Evolutionary conservation across 64 coral and sea anemone genomes (phyloP), one percentile per base, ranked within the genome.

Genomic region (Actinia equina): DNA sequence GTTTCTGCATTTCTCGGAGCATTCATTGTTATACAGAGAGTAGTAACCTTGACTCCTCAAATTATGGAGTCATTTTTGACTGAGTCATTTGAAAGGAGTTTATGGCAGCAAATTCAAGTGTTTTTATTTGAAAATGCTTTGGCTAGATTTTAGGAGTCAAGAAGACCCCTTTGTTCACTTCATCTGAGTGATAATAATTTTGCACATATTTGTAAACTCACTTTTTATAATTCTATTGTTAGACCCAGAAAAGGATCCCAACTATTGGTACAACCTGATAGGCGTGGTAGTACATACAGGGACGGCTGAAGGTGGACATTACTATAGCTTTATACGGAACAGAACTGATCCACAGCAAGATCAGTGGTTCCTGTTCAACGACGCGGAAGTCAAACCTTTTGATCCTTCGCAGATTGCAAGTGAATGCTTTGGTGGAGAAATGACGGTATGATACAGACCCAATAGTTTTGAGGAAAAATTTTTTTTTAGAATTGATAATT

Each of bases 361-460:
- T 59, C 93, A 94, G 71, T 98, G 95, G 95, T 98, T 98, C 91
- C 78, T 98, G 74, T 98, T 98, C 63, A 99, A 99, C 76, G 97
- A 99, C 77, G 97, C 97, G 60, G 97, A 99, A 89, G 97, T 99
- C 53, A 99, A 99, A 59, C 97, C 97, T 46, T 99, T 99, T 91
- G 97, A 99, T 91, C 97, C 97, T 37, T 86, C 91, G 25, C 97
- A 99, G 82, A 99, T 99, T 86, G 97, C 93, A 5, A 90, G 93
- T 2, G 97, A 99, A 58, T 99, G 97, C 63, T 99, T 99, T 88
- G 97, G 97, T 56, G 97, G 97, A 22, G 97, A 99, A 91, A 99
- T 99, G 97, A 99, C 93, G 85, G 97, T 99, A 91, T 84, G 81
- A 30, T n/a, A 1, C 30, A 37, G 1, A 49, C 46, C 3, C 46